phyloP scores from a whole-genome alignment of 2,113 vertebrate genomes.

The Lethenteron camtschaticum region DNA sequence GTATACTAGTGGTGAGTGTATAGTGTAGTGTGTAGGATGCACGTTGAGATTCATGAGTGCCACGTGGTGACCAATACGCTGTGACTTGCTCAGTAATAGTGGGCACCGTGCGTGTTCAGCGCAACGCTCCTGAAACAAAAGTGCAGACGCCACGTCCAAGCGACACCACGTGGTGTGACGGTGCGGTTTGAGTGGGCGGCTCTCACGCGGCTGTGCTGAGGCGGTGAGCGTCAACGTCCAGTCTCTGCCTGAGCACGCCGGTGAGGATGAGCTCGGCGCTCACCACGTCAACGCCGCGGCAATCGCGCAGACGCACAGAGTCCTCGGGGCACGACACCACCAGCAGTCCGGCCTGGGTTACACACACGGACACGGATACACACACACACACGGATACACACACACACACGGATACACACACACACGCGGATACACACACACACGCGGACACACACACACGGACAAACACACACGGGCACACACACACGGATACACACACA shows the following conservation, averaged over 20 bases:
- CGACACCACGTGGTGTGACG: no score
- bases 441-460: not conserved
- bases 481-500: not conserved
- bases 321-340: not conserved
- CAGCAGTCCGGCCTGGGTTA: not conserved
- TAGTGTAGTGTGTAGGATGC: no score
- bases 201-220: no score
- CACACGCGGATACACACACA: not conserved
- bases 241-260: not conserved
- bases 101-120: no score
- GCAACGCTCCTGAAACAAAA: no score
- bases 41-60: no score
- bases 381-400: not conserved
- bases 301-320: not conserved
- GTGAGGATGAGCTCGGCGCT: not conserved
- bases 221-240: no score
- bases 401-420: not conserved
- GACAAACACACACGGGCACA: not conserved
- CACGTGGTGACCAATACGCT: no score
- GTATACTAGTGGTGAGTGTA: no score
- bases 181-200: no score
- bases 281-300: not conserved
- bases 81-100: no score
- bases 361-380: not conserved
- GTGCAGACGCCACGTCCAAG: no score